Evolutionary conservation across 2,888 invertebrate species (phyloP), one percentile per base, ranked within the genome.

Genomic region (Octodonta nipae): DNA sequence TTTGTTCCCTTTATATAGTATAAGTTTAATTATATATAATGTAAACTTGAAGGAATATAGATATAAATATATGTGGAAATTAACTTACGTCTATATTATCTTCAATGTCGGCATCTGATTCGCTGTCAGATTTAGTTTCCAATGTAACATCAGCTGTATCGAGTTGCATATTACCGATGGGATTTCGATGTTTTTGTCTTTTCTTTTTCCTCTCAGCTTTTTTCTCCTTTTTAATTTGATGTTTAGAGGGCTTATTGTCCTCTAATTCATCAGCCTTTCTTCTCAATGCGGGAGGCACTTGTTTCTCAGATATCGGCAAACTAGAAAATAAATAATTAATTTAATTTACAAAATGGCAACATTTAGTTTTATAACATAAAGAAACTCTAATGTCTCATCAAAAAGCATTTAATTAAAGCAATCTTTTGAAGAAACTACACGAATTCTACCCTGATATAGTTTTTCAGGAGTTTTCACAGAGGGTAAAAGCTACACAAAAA

Each of bases 41-140:
- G n/a, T n/a, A n/a, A n/a, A n/a, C n/a, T n/a, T n/a, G n/a, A n/a
- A n/a, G 10, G n/a, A 26, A 12, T 16, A 13, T 13, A 8, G 11
- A 3, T 22, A 3, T 10, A 22, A 3, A 4, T n/a, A 13, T 8
- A 3, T 13, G 12, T 26, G 10, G 7, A 26, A 8, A 22, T 4
- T 26, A 26, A 38, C 36, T 36, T 42, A 55, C 75, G 41, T 79
- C 75, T 1, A 76, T 59, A 51, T 84, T 84, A 50, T 84, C 84
- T 57, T 85, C 85, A 0, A 84, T 70, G 51, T 85, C 85, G 0
- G 84, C 83, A 52, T 84, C 84, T 2, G 80, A 82, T 50, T 79
- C 75, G n/a, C 71, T 70, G 11, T 73, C 71, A 0, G 73, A 72
- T 53, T 70, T 71, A 43, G 51, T 70, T 42, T 50, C 63, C 7